Base-by-base conservation (phyloP, 2,888 invertebrate species). In the Hypomecis atomaria region DNA sequence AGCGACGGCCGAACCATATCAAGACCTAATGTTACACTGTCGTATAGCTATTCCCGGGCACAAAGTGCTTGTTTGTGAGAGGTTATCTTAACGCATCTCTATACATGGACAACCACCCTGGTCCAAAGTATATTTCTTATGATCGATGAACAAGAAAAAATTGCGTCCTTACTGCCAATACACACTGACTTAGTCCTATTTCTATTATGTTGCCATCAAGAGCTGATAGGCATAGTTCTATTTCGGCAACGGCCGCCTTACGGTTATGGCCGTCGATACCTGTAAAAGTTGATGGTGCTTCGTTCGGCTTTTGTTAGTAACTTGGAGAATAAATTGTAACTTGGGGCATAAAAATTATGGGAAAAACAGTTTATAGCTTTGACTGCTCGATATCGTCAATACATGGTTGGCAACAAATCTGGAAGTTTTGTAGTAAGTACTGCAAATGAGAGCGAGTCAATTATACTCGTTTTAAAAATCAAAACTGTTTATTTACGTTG, bases 191-290 rank as follows among this genome's bases (percentile, higher is more conserved):
- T 33, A 45, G 45, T 42, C 43, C 59, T 52, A 57, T 49, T 62
- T 62, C 47, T 56, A 59, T 59, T 55, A 40, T 43, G 59, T 63
- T 44, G 43, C 55, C 34, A 58, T 66, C 66, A 62, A 33, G 49
- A 36, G 59, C 55, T 62, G 64, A 67, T 70, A 64, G 66, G 45
- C 57, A 62, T 55, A 66, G 69, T 66, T 59, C 59, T 65, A 57
- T 62, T 65, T 64, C 43, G 57, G 60, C 44, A 47, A 66, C 54
- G 58, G 55, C 62, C 62, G 60, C 38, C 49, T 65, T 52, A 62
- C 42, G 45, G 47, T 54, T 62, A 65, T 53, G 42, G 53, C 23
- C 36, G 37, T 52, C 52, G 13, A 56, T 63, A 60, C 63, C 63
- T 64, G 50, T 59, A 56, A 52, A 52, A 59, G 36, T 40, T 45